Evolutionary conservation across 2,888 invertebrate species (phyloP).

Genomic region (Pherbina coryleti): DNA sequence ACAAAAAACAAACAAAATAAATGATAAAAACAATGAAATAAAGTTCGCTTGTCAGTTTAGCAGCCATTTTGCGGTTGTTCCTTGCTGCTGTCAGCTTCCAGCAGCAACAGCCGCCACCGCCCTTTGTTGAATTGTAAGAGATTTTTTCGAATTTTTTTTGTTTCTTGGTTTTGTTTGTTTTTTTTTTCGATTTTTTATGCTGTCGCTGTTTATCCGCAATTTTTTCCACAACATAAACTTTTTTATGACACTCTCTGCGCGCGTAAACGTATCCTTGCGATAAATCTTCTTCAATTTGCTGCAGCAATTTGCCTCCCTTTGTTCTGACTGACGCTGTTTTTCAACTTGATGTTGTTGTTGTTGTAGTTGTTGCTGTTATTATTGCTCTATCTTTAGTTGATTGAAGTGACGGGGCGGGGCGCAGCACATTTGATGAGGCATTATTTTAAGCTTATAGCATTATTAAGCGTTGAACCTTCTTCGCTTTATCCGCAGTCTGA

Average conservation of each 20-base stretch:
- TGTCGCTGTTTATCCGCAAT: constrained; percentile 60
- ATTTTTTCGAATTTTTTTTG: background rate
- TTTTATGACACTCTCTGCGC: constrained; percentile 62
- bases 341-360: constrained; percentile 3
- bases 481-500: background rate
- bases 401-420: constrained; percentile 21
- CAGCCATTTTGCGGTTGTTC: constrained; percentile 67
- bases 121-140: background rate
- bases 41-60: constrained; percentile 68
- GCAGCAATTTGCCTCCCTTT: constrained; percentile 36
- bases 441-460: constrained; percentile 54
- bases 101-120: constrained; percentile 23
- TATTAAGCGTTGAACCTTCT: constrained; percentile 53
- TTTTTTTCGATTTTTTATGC: background rate
- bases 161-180: constrained; percentile 18
- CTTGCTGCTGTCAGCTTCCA: constrained; percentile 19
- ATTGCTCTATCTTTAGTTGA: background rate
- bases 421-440: constrained; percentile 21
- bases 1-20: constrained; percentile 24
- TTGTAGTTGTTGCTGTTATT: background rate
- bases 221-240: constrained; percentile 58
- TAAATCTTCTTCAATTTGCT: constrained; percentile 67
- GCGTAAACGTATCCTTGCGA: constrained; percentile 51
- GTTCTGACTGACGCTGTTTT: background rate
- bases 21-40: constrained; percentile 55